Evolutionary conservation across 2,888 invertebrate species (phyloP).

Genomic region (Psococerastis gibbosa): DNA sequence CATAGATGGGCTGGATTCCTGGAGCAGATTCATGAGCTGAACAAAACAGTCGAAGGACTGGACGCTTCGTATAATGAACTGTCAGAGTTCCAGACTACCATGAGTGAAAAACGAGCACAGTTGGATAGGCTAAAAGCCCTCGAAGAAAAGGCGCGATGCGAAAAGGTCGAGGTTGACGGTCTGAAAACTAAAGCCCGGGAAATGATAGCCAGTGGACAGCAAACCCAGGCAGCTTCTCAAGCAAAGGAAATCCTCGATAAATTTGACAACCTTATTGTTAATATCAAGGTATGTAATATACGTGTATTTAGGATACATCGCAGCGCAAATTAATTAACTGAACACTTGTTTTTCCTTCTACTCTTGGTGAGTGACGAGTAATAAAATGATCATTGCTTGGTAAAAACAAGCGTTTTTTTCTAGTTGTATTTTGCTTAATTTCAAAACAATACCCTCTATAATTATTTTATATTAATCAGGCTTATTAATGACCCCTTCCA

Average conservation of each 20-base stretch:
- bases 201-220: constrained; percentile 70
- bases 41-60: constrained; percentile 62
- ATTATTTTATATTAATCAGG: too few species aligned
- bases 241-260: constrained; percentile 69
- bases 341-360: too few species aligned
- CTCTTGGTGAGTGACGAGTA: too few species aligned
- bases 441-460: too few species aligned
- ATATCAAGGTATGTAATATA: constrained; percentile 36
- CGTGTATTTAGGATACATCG: too few species aligned
- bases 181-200: constrained; percentile 67
- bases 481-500: too few species aligned
- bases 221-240: constrained; percentile 61
- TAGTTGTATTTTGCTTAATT: too few species aligned
- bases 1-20: constrained; percentile 72
- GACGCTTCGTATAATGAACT: constrained; percentile 55
- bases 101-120: constrained; percentile 71
- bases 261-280: constrained; percentile 60
- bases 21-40: constrained; percentile 69
- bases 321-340: too few species aligned
- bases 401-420: too few species aligned
- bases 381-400: too few species aligned
- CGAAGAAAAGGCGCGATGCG: constrained; percentile 75
- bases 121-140: constrained; percentile 61
- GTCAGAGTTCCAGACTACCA: constrained; percentile 53
- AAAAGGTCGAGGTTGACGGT: constrained; percentile 75